Evolutionary conservation across 2,888 invertebrate species (phyloP).

Genomic region (Mesorhabditis sp.): DNA sequence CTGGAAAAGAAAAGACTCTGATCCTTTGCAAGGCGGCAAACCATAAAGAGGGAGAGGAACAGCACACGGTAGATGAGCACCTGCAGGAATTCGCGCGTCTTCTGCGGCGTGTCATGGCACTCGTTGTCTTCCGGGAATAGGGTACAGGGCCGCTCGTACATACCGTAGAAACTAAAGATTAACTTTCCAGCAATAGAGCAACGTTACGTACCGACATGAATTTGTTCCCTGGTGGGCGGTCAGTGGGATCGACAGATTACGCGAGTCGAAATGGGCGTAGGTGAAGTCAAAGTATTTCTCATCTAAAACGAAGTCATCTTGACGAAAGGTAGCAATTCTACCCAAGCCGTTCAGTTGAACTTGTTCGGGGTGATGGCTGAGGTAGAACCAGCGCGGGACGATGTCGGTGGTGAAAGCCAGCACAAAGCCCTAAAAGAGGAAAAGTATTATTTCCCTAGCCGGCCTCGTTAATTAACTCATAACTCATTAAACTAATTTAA

Average conservation of each 20-base stretch:
- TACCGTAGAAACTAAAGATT: background rate
- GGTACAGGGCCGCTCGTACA: background rate
- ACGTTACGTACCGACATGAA: background rate
- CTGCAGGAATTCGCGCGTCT: background rate
- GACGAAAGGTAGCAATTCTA: background rate
- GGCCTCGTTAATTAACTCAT: too few species aligned
- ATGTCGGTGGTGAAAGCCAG: background rate
- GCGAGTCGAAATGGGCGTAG: conserved; percentile 1
- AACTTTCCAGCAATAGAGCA: background rate
- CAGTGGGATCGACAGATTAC: background rate
- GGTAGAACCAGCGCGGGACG: background rate
- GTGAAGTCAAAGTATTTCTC: background rate
- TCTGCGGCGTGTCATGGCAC: background rate
- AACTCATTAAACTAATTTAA: too few species aligned
- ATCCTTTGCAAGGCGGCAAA: background rate
- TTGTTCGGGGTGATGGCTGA: background rate
- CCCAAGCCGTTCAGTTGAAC: too few species aligned
- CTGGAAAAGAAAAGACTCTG: background rate
- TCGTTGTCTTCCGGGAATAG: background rate
- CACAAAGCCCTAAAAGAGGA: conserved; percentile 4
- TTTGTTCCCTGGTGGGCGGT: background rate
- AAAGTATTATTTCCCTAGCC: background rate
- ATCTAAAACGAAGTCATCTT: background rate
- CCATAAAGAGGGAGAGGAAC: background rate
- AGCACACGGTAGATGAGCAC: background rate